A percentile compares a stretch with the other conserved stretches of the same genome.
Conservation (phyloP, 1,140 invertebrate species). For the Polypedilum pembai region DNA sequence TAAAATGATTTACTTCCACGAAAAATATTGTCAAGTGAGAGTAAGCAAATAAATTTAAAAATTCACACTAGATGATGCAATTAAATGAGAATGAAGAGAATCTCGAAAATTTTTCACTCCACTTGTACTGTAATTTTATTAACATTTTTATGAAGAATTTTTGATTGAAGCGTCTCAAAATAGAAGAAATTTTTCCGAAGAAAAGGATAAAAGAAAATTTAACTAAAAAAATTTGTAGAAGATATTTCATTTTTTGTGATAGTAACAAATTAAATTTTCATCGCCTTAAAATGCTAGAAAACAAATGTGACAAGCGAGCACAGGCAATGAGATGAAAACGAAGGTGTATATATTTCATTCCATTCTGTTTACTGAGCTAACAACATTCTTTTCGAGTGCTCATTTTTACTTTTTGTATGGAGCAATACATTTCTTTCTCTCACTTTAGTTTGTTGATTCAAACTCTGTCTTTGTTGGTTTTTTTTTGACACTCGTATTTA, state of each 20-base stretch:
- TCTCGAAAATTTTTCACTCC: neutral
- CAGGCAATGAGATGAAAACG: neutral
- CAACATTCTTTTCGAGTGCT: neutral
- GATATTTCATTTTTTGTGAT: no score
- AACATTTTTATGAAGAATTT: slow-evolving; percentile 11
- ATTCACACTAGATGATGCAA: neutral
- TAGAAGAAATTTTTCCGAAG: neutral
- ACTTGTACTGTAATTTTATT: neutral
- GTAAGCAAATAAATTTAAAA: slow-evolving; percentile 1
- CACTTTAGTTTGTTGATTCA: no score
- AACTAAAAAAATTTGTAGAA: no score
- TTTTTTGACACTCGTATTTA: slow-evolving; percentile 12
- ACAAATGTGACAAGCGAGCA: neutral
- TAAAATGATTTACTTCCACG: neutral
- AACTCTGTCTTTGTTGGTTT: neutral
- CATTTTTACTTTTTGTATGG: neutral
- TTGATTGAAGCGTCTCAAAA: neutral
- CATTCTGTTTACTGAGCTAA: neutral
- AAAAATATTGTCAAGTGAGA: neutral
- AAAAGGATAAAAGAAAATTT: neutral
- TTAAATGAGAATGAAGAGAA: neutral
- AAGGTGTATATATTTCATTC: slow-evolving; percentile 18
- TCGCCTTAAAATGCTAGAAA: no score
- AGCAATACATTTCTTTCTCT: neutral
- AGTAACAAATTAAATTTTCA: no score